Conservation (phyloP, 2,113 vertebrate genomes). For the Typhlomys cinereus region DNA sequence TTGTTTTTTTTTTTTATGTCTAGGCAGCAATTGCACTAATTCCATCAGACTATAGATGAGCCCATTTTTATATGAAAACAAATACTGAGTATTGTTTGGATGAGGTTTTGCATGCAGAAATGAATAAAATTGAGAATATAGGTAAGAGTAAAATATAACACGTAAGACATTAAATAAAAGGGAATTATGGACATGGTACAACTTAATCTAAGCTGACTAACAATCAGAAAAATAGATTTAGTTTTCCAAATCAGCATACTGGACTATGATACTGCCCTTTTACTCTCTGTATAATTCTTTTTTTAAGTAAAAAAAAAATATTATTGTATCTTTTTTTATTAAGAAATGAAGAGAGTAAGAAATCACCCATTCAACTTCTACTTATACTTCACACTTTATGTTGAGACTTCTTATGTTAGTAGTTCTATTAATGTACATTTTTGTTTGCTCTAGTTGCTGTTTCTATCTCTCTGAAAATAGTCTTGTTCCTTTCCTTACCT, state of each 20-base stretch:
- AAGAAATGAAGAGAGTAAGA: not conserved
- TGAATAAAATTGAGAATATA: too few relatives aligned
- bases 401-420: not conserved
- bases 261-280: not conserved
- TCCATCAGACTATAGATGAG: too few relatives aligned
- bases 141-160: too few relatives aligned
- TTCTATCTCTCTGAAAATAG: not conserved
- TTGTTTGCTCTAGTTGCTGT: not conserved
- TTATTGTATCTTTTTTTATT: not conserved
- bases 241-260: constrained; percentile 23
- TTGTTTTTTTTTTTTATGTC: too few relatives aligned
- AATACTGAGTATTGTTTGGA: too few relatives aligned
- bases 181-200: not conserved
- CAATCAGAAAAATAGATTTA: not conserved
- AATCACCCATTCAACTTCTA: not conserved
- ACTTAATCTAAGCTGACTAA: not conserved
- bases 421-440: not conserved
- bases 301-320: constrained; percentile 10
- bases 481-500: not conserved
- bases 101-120: too few relatives aligned
- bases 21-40: too few relatives aligned
- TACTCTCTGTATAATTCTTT: not conserved
- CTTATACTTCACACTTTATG: not conserved
- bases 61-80: too few relatives aligned
- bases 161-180: too few relatives aligned